A percentile compares a stretch with the other conserved stretches of the same genome.
Conservation (phyloP, 2,888 invertebrate species). For the Ennomos erosarius region DNA sequence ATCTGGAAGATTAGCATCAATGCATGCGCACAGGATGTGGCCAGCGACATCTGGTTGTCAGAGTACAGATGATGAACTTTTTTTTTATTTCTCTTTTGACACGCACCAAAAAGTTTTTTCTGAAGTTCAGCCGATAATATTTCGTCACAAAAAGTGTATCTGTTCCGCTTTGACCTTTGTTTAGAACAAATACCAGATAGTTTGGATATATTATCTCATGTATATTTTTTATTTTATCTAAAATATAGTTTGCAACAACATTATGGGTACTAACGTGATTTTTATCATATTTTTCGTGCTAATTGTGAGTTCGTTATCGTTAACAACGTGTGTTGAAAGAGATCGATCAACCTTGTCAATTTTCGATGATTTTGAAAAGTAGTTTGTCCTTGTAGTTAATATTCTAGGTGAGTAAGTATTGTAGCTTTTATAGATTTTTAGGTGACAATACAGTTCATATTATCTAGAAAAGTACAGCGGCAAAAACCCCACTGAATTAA, state of each 20-base stretch:
- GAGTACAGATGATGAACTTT: slow-evolving; percentile 16
- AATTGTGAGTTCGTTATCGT: background rate
- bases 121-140: slow-evolving; percentile 6
- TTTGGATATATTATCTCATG: slow-evolving; percentile 1
- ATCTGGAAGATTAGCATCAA: slow-evolving; percentile 33
- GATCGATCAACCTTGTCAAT: background rate
- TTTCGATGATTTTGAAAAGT: slow-evolving; percentile 3
- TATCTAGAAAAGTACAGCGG: too few species aligned
- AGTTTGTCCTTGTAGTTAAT: too few species aligned
- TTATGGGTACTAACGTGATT: background rate
- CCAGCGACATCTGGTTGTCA: slow-evolving; percentile 22
- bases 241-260: background rate
- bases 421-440: too few species aligned
- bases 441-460: too few species aligned
- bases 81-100: slow-evolving; percentile 17
- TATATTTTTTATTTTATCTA: slow-evolving; percentile 5
- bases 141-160: slow-evolving; percentile 12
- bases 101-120: slow-evolving; percentile 20
- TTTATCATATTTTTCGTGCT: slow-evolving; percentile 1
- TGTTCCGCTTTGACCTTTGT: slow-evolving; percentile 9
- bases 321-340: background rate
- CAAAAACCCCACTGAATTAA: too few species aligned
- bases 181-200: background rate
- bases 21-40: slow-evolving; percentile 35
- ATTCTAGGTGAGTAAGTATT: too few species aligned